phyloP scores from a whole-genome alignment of 1,140 invertebrate genomes.

The Drosophila paulistorum region DNA sequence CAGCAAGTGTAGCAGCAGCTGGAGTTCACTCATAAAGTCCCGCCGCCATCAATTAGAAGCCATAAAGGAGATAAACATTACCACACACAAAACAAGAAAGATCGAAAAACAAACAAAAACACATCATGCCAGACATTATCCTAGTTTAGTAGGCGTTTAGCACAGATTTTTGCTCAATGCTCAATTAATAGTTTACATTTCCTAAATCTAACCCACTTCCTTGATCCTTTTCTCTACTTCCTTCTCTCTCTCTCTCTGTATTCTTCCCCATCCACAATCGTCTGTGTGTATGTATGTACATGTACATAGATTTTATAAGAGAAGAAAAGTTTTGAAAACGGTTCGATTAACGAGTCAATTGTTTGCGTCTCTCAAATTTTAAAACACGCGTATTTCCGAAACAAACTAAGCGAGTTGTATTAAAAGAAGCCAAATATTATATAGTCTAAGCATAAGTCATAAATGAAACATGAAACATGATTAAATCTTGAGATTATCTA shows the following conservation, averaged over 20 bases:
- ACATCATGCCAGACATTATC: constrained; percentile 48
- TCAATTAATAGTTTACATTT: constrained; percentile 49
- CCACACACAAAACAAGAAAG: constrained; percentile 12
- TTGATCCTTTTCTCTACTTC: neutral
- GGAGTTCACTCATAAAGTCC: constrained; percentile 50
- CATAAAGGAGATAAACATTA: constrained; percentile 30
- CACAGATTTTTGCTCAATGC: constrained; percentile 72
- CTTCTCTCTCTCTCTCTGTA: constrained; percentile 47
- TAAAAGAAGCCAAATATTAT: constrained; percentile 78
- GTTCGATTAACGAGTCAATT: constrained; percentile 74
- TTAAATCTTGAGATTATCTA: constrained; percentile 68
- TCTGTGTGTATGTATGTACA: constrained; percentile 10
- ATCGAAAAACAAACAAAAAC: constrained; percentile 23
- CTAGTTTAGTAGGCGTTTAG: constrained; percentile 60
- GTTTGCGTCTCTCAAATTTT: constrained; percentile 58
- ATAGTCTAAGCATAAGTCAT: constrained; percentile 69
- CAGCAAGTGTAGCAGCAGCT: constrained; percentile 39
- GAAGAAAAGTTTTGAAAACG: constrained; percentile 40
- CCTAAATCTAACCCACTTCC: neutral
- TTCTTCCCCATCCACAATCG: constrained; percentile 1
- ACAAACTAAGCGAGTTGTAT: constrained; percentile 57
- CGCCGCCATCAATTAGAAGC: constrained; percentile 13
- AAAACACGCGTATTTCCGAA: constrained; percentile 60
- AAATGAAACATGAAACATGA: constrained; percentile 37
- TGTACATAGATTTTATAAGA: constrained; percentile 68